phyloP scores from a whole-genome alignment of 2,797 vertebrate genomes.

The Gymnopithys bicolor region DNA sequence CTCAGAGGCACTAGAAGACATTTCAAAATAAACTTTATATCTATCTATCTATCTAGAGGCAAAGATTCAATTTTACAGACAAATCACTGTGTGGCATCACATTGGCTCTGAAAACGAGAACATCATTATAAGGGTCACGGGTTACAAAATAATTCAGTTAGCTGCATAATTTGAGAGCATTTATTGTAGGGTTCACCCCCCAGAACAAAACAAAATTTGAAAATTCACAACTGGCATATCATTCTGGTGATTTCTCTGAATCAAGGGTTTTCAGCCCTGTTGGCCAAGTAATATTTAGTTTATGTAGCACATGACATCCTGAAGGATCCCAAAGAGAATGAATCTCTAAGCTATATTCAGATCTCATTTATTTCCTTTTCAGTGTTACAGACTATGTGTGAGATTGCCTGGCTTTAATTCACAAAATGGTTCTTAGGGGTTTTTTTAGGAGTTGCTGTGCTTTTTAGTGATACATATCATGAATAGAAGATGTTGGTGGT shows the following conservation, averaged over 20 bases:
- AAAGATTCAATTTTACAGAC: conserved; percentile 71
- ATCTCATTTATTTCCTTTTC: neutral
- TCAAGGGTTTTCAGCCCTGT: neutral
- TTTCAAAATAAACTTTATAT: conserved; percentile 75
- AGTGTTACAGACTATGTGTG: neutral
- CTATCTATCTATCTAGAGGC: conserved; percentile 72
- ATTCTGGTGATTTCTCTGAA: neutral
- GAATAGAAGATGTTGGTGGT: neutral
- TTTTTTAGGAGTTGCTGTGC: neutral
- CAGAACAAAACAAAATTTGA: conserved; percentile 10
- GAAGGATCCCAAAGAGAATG: neutral
- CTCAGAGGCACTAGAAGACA: conserved; percentile 72
- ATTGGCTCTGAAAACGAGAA: conserved; percentile 21
- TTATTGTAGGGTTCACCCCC: neutral
- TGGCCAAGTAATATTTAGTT: neutral
- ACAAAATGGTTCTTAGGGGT: neutral
- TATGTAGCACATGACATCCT: neutral
- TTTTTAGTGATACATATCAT: neutral
- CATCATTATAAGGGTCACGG: conserved; percentile 28
- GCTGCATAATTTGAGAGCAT: conserved; percentile 11
- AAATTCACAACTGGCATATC: neutral
- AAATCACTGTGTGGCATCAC: conserved; percentile 33
- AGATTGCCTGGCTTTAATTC: neutral
- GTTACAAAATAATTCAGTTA: conserved; percentile 25
- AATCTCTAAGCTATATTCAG: neutral